Percentiles rank a stretch among this genome's conserved stretches.
These are phyloP conservation scores for Drosophila pseudotakahashii DNA, from an alignment of 2,888 invertebrate species.

Conservation along the genomic window DNA sequence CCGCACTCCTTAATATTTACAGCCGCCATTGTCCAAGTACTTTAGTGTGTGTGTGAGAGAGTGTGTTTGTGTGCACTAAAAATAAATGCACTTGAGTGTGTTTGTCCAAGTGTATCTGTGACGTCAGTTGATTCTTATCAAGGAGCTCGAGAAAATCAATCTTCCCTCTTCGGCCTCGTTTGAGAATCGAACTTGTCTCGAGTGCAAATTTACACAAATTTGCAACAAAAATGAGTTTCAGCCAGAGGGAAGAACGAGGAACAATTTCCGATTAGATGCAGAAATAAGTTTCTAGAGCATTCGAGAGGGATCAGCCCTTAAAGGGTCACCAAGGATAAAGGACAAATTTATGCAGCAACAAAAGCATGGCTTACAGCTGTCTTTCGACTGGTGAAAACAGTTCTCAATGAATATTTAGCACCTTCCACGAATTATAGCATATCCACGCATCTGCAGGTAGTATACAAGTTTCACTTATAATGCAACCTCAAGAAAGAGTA, in stretches of 20 bases:
- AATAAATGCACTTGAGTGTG: conserved; percentile 47
- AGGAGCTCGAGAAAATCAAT: conserved; percentile 30
- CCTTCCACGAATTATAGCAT: conserved; percentile 10
- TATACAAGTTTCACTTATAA: conserved; percentile 7
- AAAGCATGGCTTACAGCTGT: conserved; percentile 7
- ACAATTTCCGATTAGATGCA: conserved; percentile 4
- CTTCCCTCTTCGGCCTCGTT: conserved; percentile 5
- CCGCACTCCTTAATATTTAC: conserved; percentile 61
- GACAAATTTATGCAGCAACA: conserved; percentile 9
- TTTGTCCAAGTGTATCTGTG: conserved; percentile 20
- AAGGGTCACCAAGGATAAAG: not conserved
- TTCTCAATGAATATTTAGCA: conserved; percentile 22
- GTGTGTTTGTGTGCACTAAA: conserved; percentile 41
- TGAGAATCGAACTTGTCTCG: conserved; percentile 34
- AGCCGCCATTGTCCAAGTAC: conserved; percentile 59
- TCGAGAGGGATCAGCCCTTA: not conserved
- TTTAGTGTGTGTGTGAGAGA: conserved; percentile 22
- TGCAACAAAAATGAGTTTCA: conserved; percentile 15
- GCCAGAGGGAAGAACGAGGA: not conserved
- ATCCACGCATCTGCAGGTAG: conserved; percentile 3
- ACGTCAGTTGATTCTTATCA: conserved; percentile 69
- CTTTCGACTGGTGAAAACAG: conserved; percentile 10
- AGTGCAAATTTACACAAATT: conserved; percentile 32
- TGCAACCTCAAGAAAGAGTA: not conserved
- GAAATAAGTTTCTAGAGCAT: not conserved